Conservation (phyloP, 2,888 invertebrate species). For the Pollenia angustigena region DNA sequence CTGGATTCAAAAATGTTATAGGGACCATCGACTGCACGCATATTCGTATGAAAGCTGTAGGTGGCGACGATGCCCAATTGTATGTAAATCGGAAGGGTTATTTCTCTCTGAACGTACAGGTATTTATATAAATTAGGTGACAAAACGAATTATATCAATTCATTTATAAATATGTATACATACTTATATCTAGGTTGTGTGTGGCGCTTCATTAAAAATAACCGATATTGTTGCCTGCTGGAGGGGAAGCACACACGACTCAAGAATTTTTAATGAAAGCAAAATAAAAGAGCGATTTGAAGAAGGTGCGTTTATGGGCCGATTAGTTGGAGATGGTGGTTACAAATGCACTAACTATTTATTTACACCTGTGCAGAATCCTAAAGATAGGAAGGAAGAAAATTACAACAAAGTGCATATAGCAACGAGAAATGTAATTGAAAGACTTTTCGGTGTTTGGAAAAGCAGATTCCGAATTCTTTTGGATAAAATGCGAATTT, state of each 20-base stretch:
- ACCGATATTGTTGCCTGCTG: background rate
- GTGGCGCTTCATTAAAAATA: slow-evolving; percentile 11
- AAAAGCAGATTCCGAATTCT: too few species aligned
- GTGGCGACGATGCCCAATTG: slow-evolving; percentile 30
- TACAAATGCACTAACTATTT: background rate
- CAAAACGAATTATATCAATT: too few species aligned
- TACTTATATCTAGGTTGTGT: background rate
- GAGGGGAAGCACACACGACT: slow-evolving; percentile 4
- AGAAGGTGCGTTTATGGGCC: too few species aligned
- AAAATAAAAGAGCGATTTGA: too few species aligned
- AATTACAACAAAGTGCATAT: slow-evolving; percentile 13
- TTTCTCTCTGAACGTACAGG: background rate
- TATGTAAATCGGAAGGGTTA: slow-evolving; percentile 13
- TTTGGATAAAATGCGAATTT: too few species aligned
- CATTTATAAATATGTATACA: background rate
- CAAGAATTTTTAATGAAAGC: background rate
- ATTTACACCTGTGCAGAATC: slow-evolving; percentile 30
- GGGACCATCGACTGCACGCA: slow-evolving; percentile 37
- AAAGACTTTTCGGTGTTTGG: too few species aligned
- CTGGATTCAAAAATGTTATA: too few species aligned
- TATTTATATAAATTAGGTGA: background rate
- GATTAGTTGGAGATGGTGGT: too few species aligned
- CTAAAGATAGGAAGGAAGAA: slow-evolving; percentile 20
- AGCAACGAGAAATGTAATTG: too few species aligned
- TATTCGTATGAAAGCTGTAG: slow-evolving; percentile 39